Conservation (phyloP, 2,113 vertebrate genomes). For the Tragelaphus imberbis region DNA sequence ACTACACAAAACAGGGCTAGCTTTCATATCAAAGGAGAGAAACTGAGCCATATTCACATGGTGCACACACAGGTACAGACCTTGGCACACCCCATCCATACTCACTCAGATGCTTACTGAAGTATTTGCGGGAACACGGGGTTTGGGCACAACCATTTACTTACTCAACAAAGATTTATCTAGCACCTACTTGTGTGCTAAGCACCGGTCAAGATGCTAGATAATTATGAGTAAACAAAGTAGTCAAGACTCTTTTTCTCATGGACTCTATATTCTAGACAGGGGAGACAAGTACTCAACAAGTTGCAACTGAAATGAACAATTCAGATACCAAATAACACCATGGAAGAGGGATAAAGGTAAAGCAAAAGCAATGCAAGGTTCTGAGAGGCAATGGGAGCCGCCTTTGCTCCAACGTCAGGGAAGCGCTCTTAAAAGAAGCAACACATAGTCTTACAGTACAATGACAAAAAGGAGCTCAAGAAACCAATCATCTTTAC, state of each 20-base stretch:
- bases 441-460: neutral
- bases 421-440: neutral
- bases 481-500: neutral
- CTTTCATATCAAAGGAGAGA: neutral
- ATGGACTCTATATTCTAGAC: neutral
- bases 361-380: neutral
- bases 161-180: neutral
- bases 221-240: neutral
- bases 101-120: neutral
- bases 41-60: neutral
- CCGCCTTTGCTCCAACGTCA: neutral
- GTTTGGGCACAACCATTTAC: neutral
- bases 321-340: neutral
- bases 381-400: neutral
- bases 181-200: neutral
- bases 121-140: neutral
- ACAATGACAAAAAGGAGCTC: neutral
- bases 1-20: neutral
- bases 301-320: neutral
- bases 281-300: neutral
- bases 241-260: neutral
- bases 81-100: neutral
- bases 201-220: neutral
- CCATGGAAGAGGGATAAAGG: accelerated
- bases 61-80: neutral